A percentile compares a stretch with the other conserved stretches of the same genome.
Evolutionary conservation across 2,113 vertebrate species (phyloP).

Genomic region (Chlorocebus sabaeus): DNA sequence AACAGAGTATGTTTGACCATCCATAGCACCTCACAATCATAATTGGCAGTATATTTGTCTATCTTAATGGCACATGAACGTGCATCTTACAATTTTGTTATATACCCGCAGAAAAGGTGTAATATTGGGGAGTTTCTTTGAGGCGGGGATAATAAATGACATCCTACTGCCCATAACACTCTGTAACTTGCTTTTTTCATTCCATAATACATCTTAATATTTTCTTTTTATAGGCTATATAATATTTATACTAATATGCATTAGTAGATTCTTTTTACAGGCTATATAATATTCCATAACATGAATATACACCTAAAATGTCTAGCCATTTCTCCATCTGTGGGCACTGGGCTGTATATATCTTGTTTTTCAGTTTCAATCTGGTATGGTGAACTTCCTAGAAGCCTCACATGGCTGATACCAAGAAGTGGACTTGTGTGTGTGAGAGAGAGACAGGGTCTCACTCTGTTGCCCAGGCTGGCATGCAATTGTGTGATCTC

Average conservation of each 20-base stretch:
- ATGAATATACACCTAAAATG: background rate
- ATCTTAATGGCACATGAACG: background rate
- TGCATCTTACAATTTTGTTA: background rate
- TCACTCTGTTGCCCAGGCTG: too few species aligned
- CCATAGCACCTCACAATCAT: background rate
- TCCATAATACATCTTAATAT: background rate
- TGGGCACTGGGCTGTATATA: accelerated
- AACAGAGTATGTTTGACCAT: background rate
- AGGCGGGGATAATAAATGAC: background rate
- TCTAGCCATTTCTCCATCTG: background rate
- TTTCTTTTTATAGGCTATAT: background rate
- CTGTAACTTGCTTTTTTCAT: background rate
- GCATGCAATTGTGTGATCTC: too few species aligned
- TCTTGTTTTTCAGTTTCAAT: background rate
- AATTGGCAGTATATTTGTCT: background rate
- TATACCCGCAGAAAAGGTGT: background rate
- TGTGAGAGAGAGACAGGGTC: too few species aligned
- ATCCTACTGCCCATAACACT: too few species aligned
- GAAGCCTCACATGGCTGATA: background rate
- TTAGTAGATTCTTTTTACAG: background rate
- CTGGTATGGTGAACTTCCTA: background rate
- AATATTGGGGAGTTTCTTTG: background rate
- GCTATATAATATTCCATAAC: background rate
- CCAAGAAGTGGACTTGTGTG: background rate
- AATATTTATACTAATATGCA: background rate